These are phyloP conservation scores for Cyphomyrmex costatus DNA, from an alignment of 1,140 invertebrate genomes.

Conservation along the genomic window DNA sequence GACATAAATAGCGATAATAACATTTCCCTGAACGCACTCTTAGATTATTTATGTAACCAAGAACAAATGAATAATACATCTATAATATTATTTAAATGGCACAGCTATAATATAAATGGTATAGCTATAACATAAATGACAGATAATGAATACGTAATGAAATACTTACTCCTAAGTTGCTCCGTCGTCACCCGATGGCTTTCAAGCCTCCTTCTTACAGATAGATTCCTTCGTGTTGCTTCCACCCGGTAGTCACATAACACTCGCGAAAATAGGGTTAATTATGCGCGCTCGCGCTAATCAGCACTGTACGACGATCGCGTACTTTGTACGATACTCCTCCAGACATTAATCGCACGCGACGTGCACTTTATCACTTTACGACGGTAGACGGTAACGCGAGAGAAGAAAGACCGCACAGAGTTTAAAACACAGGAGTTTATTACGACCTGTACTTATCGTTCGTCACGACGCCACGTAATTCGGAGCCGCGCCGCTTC, in stretches of 20 bases:
- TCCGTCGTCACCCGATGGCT: neutral
- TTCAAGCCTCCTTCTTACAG: neutral
- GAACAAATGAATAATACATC: neutral
- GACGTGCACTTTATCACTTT: slow-evolving; percentile 12
- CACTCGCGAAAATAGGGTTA: slow-evolving; percentile 10
- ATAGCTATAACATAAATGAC: neutral
- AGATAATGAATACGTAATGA: neutral
- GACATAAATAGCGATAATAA: no score
- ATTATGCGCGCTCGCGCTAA: slow-evolving; percentile 11
- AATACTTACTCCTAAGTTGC: neutral
- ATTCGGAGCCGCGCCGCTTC: neutral
- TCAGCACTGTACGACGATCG: slow-evolving; percentile 1
- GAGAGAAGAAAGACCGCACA: slow-evolving; percentile 7
- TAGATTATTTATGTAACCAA: neutral
- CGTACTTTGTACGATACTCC: slow-evolving; percentile 6
- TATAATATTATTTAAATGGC: no score
- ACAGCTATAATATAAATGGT: neutral
- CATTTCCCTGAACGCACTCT: no score
- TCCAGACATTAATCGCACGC: slow-evolving; percentile 17
- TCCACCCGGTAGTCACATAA: neutral
- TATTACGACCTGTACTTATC: neutral
- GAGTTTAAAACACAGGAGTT: neutral
- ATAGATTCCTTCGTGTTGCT: neutral
- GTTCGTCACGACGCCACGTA: neutral
- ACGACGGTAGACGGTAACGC: neutral